Conservation (phyloP, 2,113 vertebrate genomes). For the Pandion haliaetus region DNA sequence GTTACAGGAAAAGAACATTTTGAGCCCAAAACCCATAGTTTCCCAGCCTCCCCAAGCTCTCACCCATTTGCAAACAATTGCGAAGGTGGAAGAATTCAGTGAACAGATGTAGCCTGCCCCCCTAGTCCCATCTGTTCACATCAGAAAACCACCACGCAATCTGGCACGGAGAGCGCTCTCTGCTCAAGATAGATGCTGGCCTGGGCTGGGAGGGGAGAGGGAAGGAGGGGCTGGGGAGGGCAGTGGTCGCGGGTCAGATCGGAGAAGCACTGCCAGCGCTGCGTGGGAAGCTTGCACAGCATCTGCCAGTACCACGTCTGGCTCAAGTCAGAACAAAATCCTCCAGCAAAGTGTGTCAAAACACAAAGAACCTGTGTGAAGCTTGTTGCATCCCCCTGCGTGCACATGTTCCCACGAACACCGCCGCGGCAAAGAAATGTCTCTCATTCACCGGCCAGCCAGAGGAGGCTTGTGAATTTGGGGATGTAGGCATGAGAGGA, state of each 20-base stretch:
- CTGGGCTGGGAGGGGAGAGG: background rate
- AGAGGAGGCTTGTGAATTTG: background rate
- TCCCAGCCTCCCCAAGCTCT: conserved; percentile 14
- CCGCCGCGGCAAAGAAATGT: background rate
- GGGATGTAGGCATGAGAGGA: background rate
- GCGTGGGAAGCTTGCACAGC: background rate
- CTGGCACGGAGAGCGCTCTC: conserved; percentile 24
- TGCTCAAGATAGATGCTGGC: background rate
- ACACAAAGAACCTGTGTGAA: background rate
- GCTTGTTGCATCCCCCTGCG: background rate
- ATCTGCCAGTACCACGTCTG: conserved; percentile 7
- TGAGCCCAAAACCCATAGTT: background rate
- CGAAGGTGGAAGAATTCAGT: conserved; percentile 58
- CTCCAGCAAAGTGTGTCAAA: conserved; percentile 16
- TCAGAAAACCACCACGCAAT: conserved; percentile 62
- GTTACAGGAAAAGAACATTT: conserved; percentile 9
- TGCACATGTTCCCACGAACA: background rate
- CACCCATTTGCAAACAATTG: conserved; percentile 64
- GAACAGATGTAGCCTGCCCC: conserved; percentile 64
- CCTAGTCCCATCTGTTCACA: conserved; percentile 64
- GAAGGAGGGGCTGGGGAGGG: background rate
- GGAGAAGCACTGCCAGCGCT: background rate
- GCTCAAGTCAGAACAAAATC: background rate
- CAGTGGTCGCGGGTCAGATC: background rate
- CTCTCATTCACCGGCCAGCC: background rate